phyloP scores from a whole-genome alignment of 2,113 vertebrate species.

The Grallaria varia region DNA sequence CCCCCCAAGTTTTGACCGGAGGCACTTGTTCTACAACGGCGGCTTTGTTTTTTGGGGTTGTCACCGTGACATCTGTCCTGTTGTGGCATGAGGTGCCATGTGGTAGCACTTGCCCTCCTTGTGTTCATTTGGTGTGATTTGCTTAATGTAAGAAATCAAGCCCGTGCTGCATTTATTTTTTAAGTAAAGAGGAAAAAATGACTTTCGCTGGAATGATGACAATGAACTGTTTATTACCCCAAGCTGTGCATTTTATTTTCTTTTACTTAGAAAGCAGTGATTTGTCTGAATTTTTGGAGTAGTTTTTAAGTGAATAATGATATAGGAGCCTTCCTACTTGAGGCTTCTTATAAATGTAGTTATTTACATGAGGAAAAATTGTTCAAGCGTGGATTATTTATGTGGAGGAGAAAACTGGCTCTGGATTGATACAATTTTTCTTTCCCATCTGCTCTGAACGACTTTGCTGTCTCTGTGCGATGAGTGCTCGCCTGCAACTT shows the following conservation, averaged over 20 bases:
- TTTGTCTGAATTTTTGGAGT: slow-evolving; percentile 54
- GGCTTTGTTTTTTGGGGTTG: neutral
- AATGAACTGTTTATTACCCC: slow-evolving; percentile 48
- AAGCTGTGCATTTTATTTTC: slow-evolving; percentile 46
- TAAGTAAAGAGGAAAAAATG: neutral
- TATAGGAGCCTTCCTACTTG: slow-evolving; percentile 35
- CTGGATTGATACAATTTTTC: slow-evolving; percentile 23
- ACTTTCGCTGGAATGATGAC: neutral
- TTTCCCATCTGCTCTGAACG: neutral
- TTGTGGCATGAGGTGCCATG: neutral
- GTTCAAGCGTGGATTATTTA: slow-evolving; percentile 31
- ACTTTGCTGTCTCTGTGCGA: slow-evolving; percentile 11
- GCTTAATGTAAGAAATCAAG: neutral
- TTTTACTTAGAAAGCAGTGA: slow-evolving; percentile 42
- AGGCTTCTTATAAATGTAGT: slow-evolving; percentile 43
- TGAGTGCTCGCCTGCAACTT: neutral
- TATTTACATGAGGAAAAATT: slow-evolving; percentile 46
- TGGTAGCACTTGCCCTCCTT: neutral
- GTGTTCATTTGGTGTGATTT: neutral
- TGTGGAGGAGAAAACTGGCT: slow-evolving; percentile 6
- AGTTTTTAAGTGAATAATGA: slow-evolving; percentile 60
- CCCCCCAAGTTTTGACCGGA: neutral
- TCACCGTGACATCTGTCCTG: neutral
- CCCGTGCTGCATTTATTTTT: neutral
- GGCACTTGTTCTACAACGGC: neutral